Base-by-base conservation (phyloP, 1,140 invertebrate genomes). In the Drosophila parabipectinata region DNA sequence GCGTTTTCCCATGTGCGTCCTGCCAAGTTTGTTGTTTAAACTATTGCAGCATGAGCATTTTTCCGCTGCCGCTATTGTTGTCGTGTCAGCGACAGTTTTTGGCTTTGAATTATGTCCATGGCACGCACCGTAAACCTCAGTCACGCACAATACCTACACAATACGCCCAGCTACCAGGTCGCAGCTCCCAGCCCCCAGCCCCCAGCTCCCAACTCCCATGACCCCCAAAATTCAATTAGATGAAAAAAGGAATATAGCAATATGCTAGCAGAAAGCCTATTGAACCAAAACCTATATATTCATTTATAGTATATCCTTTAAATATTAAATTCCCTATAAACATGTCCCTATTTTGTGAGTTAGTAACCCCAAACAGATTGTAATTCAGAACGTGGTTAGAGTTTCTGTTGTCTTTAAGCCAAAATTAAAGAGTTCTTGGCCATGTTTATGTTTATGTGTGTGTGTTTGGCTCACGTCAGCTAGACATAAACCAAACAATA, bases 11-110 rank as follows among this genome's bases (percentile, higher is more conserved):
- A 55, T 39, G 50, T 39, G 53, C 34, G 51, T 34, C 51, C 45
- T 66, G 53, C 54, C 78, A 79, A 79, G 77, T 79, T 79, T 80
- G 77, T 79, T 79, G 71, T 79, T 79, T 61, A 79, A 79, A 79
- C 77, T 79, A 79, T 79, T 75, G 71, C 77, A 55, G 69, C 56
- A 55, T 67, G 68, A 63, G 58, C 64, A 80, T 80, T 76, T 80
- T 79, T 79, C 30, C 59, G 48, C 37, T 62, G 21, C 45, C 59
- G 1, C 18, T 47, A 18, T 48, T 69, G 41, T 57, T 37, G 57
- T 63, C 55, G 48, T 79, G 77, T 80, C 77, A 76, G 59, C 77
- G 59, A 58, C 77, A 79, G 77, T 79, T 79, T 79, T 79, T 39
- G 77, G 64, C 72, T 80, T 60, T 79, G 77, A 79, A 79, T 79